Percentiles rank a stretch among this genome's conserved stretches.
Conservation (phyloP, 2,113 vertebrate genomes). For the Athene noctua region DNA sequence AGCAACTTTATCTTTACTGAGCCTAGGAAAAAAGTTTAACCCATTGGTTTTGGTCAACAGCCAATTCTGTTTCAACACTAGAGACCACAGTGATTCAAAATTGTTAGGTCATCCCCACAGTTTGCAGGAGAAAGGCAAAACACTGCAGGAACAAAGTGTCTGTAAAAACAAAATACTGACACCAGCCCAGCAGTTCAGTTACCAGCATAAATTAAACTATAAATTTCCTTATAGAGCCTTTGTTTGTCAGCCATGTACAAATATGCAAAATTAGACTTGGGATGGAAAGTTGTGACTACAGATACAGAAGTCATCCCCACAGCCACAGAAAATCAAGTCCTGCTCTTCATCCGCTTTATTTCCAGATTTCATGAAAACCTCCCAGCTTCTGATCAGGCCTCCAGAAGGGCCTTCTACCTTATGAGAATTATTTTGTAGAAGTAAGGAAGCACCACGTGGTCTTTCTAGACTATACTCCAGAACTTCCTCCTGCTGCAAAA, state of each 20-base stretch:
- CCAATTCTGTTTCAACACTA: neutral
- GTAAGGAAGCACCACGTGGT: neutral
- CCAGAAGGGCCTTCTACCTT: neutral
- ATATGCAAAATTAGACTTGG: neutral
- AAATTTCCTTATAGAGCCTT: neutral
- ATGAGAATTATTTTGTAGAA: neutral
- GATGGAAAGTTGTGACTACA: neutral
- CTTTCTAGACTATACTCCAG: neutral
- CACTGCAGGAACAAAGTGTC: neutral
- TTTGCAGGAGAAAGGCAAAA: neutral
- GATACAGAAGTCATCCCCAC: neutral
- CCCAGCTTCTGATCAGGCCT: neutral
- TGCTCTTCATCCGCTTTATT: neutral
- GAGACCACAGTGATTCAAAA: neutral
- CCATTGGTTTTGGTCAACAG: neutral
- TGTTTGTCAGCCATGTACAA: neutral
- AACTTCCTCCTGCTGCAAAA: constrained; percentile 25
- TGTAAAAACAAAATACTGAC: neutral
- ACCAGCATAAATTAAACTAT: neutral
- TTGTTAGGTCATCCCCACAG: neutral
- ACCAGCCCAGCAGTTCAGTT: neutral
- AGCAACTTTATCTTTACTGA: neutral
- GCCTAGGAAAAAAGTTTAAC: neutral
- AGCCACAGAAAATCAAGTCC: neutral
- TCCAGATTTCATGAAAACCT: neutral